Base-by-base conservation (phyloP, 2,888 invertebrate species). In the Eupelmus urozonus region DNA sequence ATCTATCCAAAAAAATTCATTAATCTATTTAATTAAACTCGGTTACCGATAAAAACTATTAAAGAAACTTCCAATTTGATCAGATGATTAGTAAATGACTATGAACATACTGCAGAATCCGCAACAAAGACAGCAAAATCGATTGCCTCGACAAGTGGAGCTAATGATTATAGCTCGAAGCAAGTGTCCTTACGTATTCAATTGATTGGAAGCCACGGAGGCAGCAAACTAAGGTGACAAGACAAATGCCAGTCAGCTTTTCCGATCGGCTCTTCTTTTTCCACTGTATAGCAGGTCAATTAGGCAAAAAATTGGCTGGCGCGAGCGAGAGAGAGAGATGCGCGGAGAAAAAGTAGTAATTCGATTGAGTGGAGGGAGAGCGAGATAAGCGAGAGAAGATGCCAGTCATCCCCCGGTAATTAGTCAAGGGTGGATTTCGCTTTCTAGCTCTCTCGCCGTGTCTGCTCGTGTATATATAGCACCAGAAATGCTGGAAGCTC, bases 331-430 rank as follows among this genome's bases (percentile, higher is more conserved):
- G 53, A 20, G 20, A 53, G 13, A 16, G 29, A 83, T 82, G 81
- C 85, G 84, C 82, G 82, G 81, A 80, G 85, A 86, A 88, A 88
- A 89, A 89, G 87, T n/a, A n/a, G n/a, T 88, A 88, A 89, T 89
- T 88, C 86, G 88, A 88, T 89, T 88, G 86, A 86, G 53, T 20
- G 2, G 83, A 82, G 79, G 4, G 2, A 5, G n/a, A 25, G 34
- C 84, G 85, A 88, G 89, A 88, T 89, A 88, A 88, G 88, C 85
- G 86, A 86, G 86, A 87, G 84, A 87, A 87, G 84, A 87, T 87
- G 88, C 88, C 86, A 88, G 88, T 89, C 89, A 89, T 88, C 86
- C 88, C 85, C 81, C 67, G 85, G 85, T 88, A 89, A 89, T 89
- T 89, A 89, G 89, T 89, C 87, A 88, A 88, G 88, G 87, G 87